Base-by-base conservation (phyloP, 2,113 vertebrate genomes). In the Notiomystis cincta region DNA sequence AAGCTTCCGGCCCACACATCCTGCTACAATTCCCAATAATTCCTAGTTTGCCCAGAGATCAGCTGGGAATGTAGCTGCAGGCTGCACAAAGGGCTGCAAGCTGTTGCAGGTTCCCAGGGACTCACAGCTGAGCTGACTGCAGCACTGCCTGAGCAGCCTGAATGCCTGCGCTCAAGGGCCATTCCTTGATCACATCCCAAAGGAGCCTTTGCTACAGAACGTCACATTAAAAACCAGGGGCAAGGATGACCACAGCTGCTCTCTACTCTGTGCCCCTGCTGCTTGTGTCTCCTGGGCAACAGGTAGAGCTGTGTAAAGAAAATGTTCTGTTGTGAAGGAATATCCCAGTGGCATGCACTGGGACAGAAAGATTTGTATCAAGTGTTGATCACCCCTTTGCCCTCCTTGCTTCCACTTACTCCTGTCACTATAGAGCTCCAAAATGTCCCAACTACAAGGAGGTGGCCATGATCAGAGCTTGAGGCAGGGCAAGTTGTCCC, bases 101-200 rank as follows among this genome's bases (percentile, higher is more conserved):
- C 21, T 58, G 48, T 42, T 22, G 19, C 72, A 73, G 35, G n/a
- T 8, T 73, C 56, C 17, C 35, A 35, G 19, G 33, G 54, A 31
- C 56, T 75, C 5, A 1, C 31, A 66, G 54, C 22, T 23, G n/a
- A 78, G 42, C 54, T n/a, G 11, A 35, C n/a, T 53, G 19, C 42
- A 18, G 37, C 81, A 30, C 37, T 42, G 25, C 53, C 78, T 47
- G 16, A 67, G 79, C 61, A 62, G 45, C 3, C 45, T 37, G 28
- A 66, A 35, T 0, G 1, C 28, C 50, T 10, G 37, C 1, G 0
- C 48, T 56, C 2, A 2, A n/a, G 30, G 50, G 48, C n/a, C n/a
- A 11, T 13, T 58, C 35, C n/a, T 11, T 50, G 20, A 42, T 30
- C n/a, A 50, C 15, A 54, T 15, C 28, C 35, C 75, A 82, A 54